Evolutionary conservation across 2,797 vertebrate genomes (phyloP).

Genomic region (Liasis olivaceus): DNA sequence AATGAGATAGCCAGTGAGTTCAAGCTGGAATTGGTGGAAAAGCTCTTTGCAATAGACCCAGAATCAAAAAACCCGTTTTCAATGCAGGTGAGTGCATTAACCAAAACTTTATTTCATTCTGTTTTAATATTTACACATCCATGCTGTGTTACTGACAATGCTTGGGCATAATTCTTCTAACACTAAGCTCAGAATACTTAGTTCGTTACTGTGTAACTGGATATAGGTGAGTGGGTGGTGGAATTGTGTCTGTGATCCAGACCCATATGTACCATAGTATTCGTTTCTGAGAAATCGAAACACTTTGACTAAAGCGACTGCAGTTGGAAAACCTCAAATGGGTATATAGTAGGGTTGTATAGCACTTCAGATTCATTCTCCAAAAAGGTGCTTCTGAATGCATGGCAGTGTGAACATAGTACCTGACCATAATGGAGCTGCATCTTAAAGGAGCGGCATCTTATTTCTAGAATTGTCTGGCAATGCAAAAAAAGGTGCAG

Average conservation of each 20-base stretch:
- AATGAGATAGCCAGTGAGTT: conserved; percentile 91
- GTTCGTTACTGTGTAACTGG: neutral
- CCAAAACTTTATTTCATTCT: conserved; percentile 1
- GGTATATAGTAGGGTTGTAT: neutral
- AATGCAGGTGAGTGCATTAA: conserved; percentile 80
- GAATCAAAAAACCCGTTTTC: conserved; percentile 90
- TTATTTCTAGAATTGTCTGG: neutral
- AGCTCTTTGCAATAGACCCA: conserved; percentile 94
- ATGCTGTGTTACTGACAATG: neutral
- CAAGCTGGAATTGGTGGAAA: conserved; percentile 95
- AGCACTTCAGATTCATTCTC: neutral
- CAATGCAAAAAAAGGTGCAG: neutral
- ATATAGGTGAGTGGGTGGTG: no score
- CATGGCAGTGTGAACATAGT: neutral
- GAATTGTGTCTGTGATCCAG: neutral
- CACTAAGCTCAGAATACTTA: neutral
- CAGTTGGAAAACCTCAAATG: neutral
- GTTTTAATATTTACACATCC: neutral
- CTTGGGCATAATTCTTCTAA: neutral
- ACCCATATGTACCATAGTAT: neutral
- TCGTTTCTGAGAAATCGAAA: neutral
- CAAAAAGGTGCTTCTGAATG: neutral
- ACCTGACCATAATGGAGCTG: neutral
- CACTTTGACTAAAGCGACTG: neutral
- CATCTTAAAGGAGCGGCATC: no score